These are phyloP conservation scores for Plutomurus gul DNA, from an alignment of 1,140 invertebrate species.

Conservation along the genomic window DNA sequence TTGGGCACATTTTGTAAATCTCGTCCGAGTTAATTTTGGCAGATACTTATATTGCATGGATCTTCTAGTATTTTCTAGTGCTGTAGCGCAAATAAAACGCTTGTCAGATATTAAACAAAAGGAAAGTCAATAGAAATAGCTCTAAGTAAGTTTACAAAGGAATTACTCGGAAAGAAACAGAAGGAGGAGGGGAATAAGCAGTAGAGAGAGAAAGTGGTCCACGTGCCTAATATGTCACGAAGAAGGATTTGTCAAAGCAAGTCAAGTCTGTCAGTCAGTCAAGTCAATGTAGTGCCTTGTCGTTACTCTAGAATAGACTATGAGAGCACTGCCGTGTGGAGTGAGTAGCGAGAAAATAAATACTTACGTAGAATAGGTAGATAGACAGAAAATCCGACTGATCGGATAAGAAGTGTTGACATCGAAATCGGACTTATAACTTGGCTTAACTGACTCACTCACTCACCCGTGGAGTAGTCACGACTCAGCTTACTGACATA, in stretches of 20 bases:
- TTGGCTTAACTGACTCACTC: not conserved
- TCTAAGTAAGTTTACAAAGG: not conserved
- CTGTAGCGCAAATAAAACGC: not conserved
- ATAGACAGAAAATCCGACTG: slow-evolving; percentile 2
- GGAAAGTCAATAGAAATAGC: not conserved
- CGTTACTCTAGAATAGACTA: not conserved
- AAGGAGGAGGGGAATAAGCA: too few relatives aligned
- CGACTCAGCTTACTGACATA: not conserved
- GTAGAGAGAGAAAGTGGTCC: not conserved
- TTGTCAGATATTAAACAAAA: not conserved
- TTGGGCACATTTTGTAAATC: too few relatives aligned
- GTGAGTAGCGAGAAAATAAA: not conserved
- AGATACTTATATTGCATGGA: too few relatives aligned
- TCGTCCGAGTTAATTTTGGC: too few relatives aligned
- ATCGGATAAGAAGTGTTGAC: slow-evolving; percentile 19
- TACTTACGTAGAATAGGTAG: not conserved
- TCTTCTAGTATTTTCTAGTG: not conserved
- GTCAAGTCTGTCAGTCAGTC: not conserved
- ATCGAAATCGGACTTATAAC: slow-evolving; percentile 24
- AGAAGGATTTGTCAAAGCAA: not conserved
- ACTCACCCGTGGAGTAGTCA: slow-evolving; percentile 16
- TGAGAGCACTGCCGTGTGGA: not conserved
- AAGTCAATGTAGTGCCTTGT: not conserved
- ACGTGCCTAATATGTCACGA: slow-evolving; percentile 16
- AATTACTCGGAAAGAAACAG: slow-evolving; percentile 7